Percentiles rank a stretch among this genome's conserved stretches.
Conservation (phyloP, 37 sponge, comb jelly and placozoan genomes). For the Ianthella basta region DNA sequence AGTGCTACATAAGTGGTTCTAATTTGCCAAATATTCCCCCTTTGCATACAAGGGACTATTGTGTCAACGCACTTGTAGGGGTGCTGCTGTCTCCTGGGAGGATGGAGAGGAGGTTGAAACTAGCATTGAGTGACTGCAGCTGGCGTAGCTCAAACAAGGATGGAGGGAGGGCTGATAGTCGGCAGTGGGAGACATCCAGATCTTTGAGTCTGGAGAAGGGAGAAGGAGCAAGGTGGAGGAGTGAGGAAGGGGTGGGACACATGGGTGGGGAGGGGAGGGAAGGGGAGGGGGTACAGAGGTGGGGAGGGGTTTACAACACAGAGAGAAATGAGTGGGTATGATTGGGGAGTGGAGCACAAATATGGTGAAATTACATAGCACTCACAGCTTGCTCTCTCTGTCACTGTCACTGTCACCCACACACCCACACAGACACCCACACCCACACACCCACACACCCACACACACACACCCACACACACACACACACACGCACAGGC, state of each 20-base stretch:
- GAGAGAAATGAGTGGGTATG: neutral
- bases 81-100: slow-evolving; percentile 60
- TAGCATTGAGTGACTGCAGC: slow-evolving; percentile 42
- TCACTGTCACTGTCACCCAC: too few relatives aligned
- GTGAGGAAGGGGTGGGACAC: slow-evolving; percentile 17
- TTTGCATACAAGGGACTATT: too few relatives aligned
- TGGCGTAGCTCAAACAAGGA: slow-evolving; percentile 68
- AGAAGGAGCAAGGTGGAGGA: neutral
- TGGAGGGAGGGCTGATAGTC: slow-evolving; percentile 60
- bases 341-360: neutral
- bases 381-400: too few relatives aligned
- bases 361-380: too few relatives aligned
- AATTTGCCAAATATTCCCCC: too few relatives aligned
- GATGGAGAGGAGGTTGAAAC: slow-evolving; percentile 65
- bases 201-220: slow-evolving; percentile 48
- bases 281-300: neutral
- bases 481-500: neutral
- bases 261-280: neutral
- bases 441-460: neutral
- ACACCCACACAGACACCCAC: neutral
- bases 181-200: slow-evolving; percentile 75
- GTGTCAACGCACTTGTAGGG: neutral
- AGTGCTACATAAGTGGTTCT: too few relatives aligned
- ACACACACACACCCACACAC: slow-evolving; percentile 18
- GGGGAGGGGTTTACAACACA: neutral